Conservation (phyloP, 2,888 invertebrate genomes). For the Papilio gigon region DNA sequence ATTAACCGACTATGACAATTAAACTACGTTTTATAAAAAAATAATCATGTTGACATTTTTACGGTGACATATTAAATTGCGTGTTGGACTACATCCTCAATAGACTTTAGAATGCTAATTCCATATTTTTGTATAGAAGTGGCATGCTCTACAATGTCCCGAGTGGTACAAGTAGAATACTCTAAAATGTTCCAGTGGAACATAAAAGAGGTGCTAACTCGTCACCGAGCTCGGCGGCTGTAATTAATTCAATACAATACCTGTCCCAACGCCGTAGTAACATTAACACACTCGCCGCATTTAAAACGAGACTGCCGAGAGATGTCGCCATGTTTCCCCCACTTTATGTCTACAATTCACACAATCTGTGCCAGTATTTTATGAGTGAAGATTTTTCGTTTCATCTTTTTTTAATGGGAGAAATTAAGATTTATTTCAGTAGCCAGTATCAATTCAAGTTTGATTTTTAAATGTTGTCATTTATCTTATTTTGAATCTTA, state of each 20-base stretch:
- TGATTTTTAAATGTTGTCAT: too few relatives aligned
- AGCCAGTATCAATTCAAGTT: too few relatives aligned
- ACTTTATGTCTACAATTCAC: slow-evolving; percentile 15
- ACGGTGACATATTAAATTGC: too few relatives aligned
- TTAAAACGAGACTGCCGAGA: slow-evolving; percentile 15
- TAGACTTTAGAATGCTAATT: neutral
- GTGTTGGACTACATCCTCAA: neutral
- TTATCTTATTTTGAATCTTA: too few relatives aligned
- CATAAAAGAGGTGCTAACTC: slow-evolving; percentile 19
- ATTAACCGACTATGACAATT: too few relatives aligned
- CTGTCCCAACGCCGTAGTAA: slow-evolving; percentile 9
- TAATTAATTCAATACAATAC: slow-evolving; percentile 32
- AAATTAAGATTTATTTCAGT: neutral
- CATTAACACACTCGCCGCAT: slow-evolving; percentile 30
- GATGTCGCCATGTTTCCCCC: slow-evolving; percentile 2
- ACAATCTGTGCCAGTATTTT: slow-evolving; percentile 7
- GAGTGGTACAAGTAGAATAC: too few relatives aligned
- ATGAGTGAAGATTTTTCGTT: neutral
- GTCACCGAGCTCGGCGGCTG: slow-evolving; percentile 8
- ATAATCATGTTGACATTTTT: too few relatives aligned
- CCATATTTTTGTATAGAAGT: neutral
- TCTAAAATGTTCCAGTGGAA: neutral
- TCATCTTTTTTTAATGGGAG: neutral
- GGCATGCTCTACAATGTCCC: too few relatives aligned
- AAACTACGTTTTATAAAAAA: too few relatives aligned